These are phyloP conservation scores for Chorisops tibialis DNA, from an alignment of 2,888 invertebrate genomes.

Conservation along the genomic window DNA sequence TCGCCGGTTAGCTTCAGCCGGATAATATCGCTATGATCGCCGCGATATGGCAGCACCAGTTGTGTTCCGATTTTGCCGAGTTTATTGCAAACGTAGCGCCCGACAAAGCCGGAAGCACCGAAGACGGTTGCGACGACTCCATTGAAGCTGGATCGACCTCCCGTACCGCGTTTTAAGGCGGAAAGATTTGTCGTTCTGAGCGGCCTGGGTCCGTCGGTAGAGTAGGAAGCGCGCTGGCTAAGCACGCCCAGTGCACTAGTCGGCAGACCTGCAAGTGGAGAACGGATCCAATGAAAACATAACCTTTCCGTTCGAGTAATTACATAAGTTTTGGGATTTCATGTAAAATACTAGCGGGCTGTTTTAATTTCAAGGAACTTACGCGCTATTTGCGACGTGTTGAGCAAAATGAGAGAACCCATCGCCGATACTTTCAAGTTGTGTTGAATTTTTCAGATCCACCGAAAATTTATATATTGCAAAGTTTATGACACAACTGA, in stretches of 20 bases:
- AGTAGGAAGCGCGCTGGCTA: constrained; percentile 43
- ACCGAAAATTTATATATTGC: neutral
- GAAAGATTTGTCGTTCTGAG: constrained; percentile 59
- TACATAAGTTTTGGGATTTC: constrained; percentile 8
- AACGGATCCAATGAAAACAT: constrained; percentile 10
- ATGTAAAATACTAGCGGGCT: neutral
- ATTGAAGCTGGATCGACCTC: constrained; percentile 93
- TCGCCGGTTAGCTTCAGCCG: constrained; percentile 86
- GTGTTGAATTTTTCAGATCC: neutral
- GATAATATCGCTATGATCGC: constrained; percentile 75
- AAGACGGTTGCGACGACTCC: constrained; percentile 98
- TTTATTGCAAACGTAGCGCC: constrained; percentile 81
- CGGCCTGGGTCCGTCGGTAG: constrained; percentile 46
- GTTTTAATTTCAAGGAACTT: constrained; percentile 36
- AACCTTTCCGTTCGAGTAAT: constrained; percentile 14
- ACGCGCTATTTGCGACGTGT: constrained; percentile 47
- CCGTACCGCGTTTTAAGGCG: constrained; percentile 75
- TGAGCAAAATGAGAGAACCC: constrained; percentile 47
- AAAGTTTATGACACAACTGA: constrained; percentile 19
- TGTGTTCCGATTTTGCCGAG: constrained; percentile 85
- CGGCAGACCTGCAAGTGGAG: constrained; percentile 40
- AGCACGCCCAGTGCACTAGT: constrained; percentile 45
- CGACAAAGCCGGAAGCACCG: constrained; percentile 87
- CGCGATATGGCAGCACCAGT: constrained; percentile 88
- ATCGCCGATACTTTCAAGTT: constrained; percentile 34